Base-by-base conservation (phyloP, 1,140 invertebrate species). In the Cydia pomonella region DNA sequence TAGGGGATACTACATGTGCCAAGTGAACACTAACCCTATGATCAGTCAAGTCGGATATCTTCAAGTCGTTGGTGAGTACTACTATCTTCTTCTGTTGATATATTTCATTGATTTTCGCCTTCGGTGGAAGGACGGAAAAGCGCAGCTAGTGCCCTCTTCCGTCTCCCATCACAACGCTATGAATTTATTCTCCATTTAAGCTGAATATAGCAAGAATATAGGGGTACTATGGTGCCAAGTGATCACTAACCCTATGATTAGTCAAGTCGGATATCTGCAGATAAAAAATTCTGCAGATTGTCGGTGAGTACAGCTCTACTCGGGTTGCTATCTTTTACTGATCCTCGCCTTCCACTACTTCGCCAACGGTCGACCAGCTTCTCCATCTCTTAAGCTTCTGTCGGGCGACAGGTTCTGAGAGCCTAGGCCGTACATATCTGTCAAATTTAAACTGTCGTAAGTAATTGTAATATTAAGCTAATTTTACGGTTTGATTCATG, bases 21-120 rank as follows among this genome's bases (percentile, higher is more conserved):
- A 98, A 94, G 96, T 99, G 73, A 99, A 98, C 91, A 98, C 98
- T n/a, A 97, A 97, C 87, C 98, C 98, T 0, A 98, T 99, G 97
- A 98, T 98, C 77, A 97, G 96, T 86, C 97, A 98, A 95, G 97
- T 98, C 10, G 98, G 97, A 74, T 98, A 97, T 89, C 94, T 99
- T 5, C 97, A 98, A 94, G 97, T 99, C 76, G 97, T 98, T 69
- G 98, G 98, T 99, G 91, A 96, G 96, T 95, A 23, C 2, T 53
- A n/a, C 53, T 59, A 2, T 18, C 6, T 21, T n/a, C 5, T 59
- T 38, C 73, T 77, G 33, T 74, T 38, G 50, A 73, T 75, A 53
- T 41, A 25, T 50, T 27, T 13, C 6, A 10, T 1, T 98, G 97
- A 96, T 98, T 79, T 93, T 98, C 50, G 97, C 97, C n/a, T 97